phyloP scores from a whole-genome alignment of 2,888 invertebrate genomes.

The Scaptomyza polygonia region DNA sequence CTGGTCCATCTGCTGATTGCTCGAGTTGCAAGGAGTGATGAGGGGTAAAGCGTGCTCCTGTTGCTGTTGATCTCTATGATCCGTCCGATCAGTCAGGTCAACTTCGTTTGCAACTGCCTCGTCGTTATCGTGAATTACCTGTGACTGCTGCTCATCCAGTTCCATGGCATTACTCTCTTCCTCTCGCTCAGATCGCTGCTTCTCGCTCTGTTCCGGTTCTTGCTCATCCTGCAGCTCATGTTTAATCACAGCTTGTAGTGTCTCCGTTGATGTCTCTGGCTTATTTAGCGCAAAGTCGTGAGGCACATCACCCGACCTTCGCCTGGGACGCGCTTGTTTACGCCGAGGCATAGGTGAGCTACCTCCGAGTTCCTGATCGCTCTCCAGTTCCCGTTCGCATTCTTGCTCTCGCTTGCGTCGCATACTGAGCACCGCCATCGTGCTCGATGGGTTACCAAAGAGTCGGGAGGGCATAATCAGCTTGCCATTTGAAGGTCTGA shows the following conservation, averaged over 20 bases:
- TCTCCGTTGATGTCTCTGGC: conserved; percentile 74
- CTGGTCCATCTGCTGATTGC: conserved; percentile 20
- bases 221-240: conserved; percentile 83
- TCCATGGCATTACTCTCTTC: conserved; percentile 33
- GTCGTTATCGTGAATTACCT: not conserved
- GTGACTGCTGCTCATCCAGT: conserved; percentile 40
- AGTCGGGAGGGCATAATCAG: conserved; percentile 82
- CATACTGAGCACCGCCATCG: conserved; percentile 67
- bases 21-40: conserved; percentile 5
- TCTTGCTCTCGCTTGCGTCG: conserved; percentile 78
- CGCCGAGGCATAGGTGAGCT: conserved; percentile 92
- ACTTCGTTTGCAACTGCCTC: conserved; percentile 1
- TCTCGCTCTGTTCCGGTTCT: conserved; percentile 39
- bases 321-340: conserved; percentile 93
- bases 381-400: conserved; percentile 82
- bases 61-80: conserved; percentile 22
- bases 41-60: conserved; percentile 11
- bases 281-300: conserved; percentile 84
- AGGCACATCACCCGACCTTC: conserved; percentile 90
- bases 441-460: conserved; percentile 75
- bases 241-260: conserved; percentile 82
- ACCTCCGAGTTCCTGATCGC: conserved; percentile 82
- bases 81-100: conserved; percentile 2
- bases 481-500: conserved; percentile 79
- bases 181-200: conserved; percentile 16